Evolutionary conservation across 2,797 vertebrate species (phyloP).

Genomic region (Furcifer pardalis): DNA sequence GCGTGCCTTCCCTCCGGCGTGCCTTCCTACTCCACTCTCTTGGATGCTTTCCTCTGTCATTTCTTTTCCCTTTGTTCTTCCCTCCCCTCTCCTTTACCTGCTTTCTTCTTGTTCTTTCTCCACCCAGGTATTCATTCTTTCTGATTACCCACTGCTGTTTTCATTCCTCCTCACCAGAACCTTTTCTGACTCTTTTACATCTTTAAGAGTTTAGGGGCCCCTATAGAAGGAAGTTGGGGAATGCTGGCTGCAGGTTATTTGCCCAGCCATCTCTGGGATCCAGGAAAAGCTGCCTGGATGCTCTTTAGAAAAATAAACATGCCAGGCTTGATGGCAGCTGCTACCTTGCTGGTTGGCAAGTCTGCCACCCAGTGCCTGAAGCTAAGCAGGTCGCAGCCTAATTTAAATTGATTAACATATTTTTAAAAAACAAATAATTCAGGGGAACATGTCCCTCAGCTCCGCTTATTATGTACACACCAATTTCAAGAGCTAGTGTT

Average conservation of each 20-base stretch:
- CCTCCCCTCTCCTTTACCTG: no score
- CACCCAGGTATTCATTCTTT: no score
- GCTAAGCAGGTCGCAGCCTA: background rate
- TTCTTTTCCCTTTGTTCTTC: no score
- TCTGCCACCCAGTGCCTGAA: background rate
- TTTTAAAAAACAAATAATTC: background rate
- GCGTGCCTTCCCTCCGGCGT: background rate
- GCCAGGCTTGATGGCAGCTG: background rate
- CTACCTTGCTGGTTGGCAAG: background rate
- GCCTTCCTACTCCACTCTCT: background rate
- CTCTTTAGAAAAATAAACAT: background rate
- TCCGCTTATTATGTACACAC: background rate
- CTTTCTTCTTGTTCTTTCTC: background rate
- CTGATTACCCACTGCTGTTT: background rate
- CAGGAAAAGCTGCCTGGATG: background rate
- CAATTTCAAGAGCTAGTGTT: background rate
- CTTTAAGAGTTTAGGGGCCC: background rate
- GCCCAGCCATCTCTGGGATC: background rate
- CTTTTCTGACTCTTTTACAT: background rate
- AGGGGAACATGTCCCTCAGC: background rate
- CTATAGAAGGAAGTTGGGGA: background rate
- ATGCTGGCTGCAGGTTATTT: background rate
- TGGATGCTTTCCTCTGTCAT: background rate
- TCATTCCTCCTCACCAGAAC: background rate
- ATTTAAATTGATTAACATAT: background rate